phyloP scores from a whole-genome alignment of 92 coral and sea anemone species.

The Heteractis magnifica region DNA sequence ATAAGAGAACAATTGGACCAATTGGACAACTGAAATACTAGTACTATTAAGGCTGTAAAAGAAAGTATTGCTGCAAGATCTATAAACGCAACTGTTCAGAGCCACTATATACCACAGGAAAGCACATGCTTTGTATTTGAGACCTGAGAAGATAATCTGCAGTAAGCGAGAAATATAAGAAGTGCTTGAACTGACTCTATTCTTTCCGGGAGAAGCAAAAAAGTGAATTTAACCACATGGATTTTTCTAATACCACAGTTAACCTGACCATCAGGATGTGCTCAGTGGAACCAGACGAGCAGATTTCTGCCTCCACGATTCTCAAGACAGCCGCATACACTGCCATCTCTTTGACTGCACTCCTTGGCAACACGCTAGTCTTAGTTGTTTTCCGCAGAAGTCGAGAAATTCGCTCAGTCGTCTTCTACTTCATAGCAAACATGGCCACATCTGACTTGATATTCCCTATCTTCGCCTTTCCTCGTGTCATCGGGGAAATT shows the following conservation, averaged over 20 bases:
- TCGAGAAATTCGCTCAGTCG: constrained; percentile 34
- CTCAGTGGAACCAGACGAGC: neutral
- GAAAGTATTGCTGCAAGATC: no score
- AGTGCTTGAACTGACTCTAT: neutral
- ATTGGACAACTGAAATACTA: no score
- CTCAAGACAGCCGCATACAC: constrained; percentile 27
- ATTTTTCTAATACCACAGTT: constrained; percentile 25
- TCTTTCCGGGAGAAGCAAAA: neutral
- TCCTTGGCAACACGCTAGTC: constrained; percentile 32
- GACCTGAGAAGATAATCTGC: neutral
- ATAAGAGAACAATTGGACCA: no score
- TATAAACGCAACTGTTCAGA: no score
- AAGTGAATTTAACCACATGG: constrained; percentile 4
- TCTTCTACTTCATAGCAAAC: constrained; percentile 40
- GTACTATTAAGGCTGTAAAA: no score
- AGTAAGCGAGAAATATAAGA: neutral
- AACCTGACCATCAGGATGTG: constrained; percentile 10
- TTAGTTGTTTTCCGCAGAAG: constrained; percentile 26
- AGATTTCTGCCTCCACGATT: neutral
- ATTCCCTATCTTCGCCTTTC: constrained; percentile 39
- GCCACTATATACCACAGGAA: no score
- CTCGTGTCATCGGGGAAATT: constrained; percentile 33
- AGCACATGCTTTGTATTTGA: neutral
- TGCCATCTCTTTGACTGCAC: constrained; percentile 15
- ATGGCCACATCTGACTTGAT: constrained; percentile 40